Base-by-base conservation (phyloP, 2,797 vertebrate genomes). In the Echeneis naucrates region DNA sequence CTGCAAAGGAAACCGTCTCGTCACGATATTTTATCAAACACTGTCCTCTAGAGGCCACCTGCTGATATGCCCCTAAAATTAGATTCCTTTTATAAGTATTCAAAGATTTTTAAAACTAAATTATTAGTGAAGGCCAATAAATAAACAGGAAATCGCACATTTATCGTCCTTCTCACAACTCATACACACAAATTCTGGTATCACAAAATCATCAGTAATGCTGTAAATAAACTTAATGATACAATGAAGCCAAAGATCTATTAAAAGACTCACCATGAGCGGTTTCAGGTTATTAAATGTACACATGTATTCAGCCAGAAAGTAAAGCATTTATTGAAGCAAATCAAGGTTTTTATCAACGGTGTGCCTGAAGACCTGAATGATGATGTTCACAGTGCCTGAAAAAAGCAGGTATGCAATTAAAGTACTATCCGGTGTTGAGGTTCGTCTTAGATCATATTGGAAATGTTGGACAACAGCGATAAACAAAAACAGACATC, bases 21-120 rank as follows among this genome's bases (percentile, higher is more conserved):
- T 37, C 21, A n/a, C 48, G 50, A 57, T 69, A 33, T 38, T 48
- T 83, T 84, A 78, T 84, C 60, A 84, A 90, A 92, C 81, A 87
- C 88, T 87, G 91, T 92, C 93, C 86, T 76, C 92, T 88, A 81
- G 83, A 87, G 93, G 92, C 23, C 17, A 6, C 24, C n/a, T 60
- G 9, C 57, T 64, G 12, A 59, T 19, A 19, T 33, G 32, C 3
- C 21, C 51, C 45, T 68, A 14, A 5, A 75, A 64, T 26, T 27
- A 59, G 8, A 68, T 33, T 38, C 44, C 27, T 21, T 55, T 67
- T 48, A 19, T 38, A 57, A 45, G 68, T 19, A 26, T 47, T 21
- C 61, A 51, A 62, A 68, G 0, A 21, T 42, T 40, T 42, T 40
- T 75, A 24, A 19, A 44, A 11, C 17, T 44, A 5, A 51, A 68